Evolutionary conservation across 2,797 vertebrate genomes (phyloP).

Genomic region (Spheniscus humboldti): DNA sequence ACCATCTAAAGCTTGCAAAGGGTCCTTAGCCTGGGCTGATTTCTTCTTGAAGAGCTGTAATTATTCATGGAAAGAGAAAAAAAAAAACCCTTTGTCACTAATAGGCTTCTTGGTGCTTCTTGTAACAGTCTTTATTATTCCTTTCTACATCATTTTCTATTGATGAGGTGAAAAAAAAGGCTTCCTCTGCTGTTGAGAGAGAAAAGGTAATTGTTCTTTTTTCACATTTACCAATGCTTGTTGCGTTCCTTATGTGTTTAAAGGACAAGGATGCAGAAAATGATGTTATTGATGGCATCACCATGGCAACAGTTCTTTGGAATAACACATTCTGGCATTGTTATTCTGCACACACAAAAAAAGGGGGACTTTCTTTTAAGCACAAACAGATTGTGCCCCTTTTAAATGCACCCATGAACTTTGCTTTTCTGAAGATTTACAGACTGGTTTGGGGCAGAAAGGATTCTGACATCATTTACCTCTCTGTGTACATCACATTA

Average conservation of each 20-base stretch:
- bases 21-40: conserved; percentile 42
- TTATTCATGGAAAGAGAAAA: conserved; percentile 62
- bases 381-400: conserved; percentile 69
- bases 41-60: conserved; percentile 65
- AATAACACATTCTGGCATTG: conserved; percentile 76
- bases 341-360: conserved; percentile 57
- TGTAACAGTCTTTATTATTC: conserved; percentile 69
- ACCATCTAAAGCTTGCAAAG: conserved; percentile 59
- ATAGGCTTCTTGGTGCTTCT: conserved; percentile 66
- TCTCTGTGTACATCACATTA: background rate
- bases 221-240: conserved; percentile 65
- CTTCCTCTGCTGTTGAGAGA: conserved; percentile 66
- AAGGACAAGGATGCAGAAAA: conserved; percentile 71
- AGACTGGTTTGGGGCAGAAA: conserved; percentile 49
- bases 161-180: conserved; percentile 78
- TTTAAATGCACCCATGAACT: conserved; percentile 67
- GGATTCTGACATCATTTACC: conserved; percentile 47
- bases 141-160: conserved; percentile 70
- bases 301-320: conserved; percentile 74
- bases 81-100: conserved; percentile 71
- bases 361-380: conserved; percentile 57
- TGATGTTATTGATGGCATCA: conserved; percentile 72
- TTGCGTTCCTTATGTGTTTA: conserved; percentile 66
- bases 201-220: conserved; percentile 73
- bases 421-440: conserved; percentile 57